phyloP scores from a whole-genome alignment of 1,140 invertebrate genomes.

The Pemphigus obesinymphae region DNA sequence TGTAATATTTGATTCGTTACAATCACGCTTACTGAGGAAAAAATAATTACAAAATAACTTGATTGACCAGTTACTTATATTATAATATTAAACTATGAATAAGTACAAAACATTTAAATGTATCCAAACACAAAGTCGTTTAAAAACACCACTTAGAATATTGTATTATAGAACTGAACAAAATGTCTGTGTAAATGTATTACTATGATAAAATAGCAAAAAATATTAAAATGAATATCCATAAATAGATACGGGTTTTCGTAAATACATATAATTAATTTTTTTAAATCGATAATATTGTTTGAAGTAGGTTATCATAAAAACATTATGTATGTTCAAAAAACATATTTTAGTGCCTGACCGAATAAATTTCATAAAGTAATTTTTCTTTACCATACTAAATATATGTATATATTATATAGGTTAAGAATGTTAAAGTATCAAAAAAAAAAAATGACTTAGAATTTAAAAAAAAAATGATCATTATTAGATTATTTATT shows the following conservation, averaged over 20 bases:
- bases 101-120: background rate
- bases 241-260: background rate
- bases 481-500: background rate
- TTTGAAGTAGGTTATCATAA: background rate
- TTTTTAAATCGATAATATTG: background rate
- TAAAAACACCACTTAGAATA: conserved; percentile 12
- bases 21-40: background rate
- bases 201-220: background rate
- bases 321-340: background rate
- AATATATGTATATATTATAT: no score
- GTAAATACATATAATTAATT: background rate
- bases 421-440: background rate
- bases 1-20: background rate
- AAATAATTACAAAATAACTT: background rate
- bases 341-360: background rate
- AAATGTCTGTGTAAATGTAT: background rate
- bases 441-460: background rate
- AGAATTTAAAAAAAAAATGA: background rate
- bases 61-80: background rate
- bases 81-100: background rate
- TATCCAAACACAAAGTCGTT: background rate
- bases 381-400: background rate
- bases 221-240: background rate
- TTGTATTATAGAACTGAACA: background rate
- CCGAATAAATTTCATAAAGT: background rate